Conservation (phyloP, 2,888 invertebrate species). For the Deladenus siricidicola region DNA sequence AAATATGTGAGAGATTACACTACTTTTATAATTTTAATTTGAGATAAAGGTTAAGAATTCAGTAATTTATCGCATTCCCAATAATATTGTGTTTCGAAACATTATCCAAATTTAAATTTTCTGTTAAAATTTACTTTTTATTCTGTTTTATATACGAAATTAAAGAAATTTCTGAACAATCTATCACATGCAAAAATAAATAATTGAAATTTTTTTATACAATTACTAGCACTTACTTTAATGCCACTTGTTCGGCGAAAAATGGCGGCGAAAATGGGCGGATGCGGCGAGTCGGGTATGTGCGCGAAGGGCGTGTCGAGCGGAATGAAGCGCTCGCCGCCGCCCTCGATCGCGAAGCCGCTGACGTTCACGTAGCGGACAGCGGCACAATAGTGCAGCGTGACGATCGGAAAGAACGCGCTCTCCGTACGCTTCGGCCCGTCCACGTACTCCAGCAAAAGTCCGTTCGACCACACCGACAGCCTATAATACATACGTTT, state of each 20-base stretch:
- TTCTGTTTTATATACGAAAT: too few species aligned
- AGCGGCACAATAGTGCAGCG: slow-evolving; percentile 88
- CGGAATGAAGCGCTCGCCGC: slow-evolving; percentile 67
- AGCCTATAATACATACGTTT: slow-evolving; percentile 41
- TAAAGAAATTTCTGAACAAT: too few species aligned
- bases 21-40: too few species aligned
- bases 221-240: slow-evolving; percentile 61
- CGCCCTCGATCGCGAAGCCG: slow-evolving; percentile 57
- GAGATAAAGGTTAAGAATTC: too few species aligned
- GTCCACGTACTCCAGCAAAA: slow-evolving; percentile 83
- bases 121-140: too few species aligned
- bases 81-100: too few species aligned
- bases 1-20: too few species aligned
- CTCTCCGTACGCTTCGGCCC: slow-evolving; percentile 81
- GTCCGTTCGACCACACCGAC: slow-evolving; percentile 91
- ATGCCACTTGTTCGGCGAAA: slow-evolving; percentile 88
- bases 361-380: slow-evolving; percentile 71
- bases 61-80: too few species aligned
- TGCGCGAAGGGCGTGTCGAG: slow-evolving; percentile 91
- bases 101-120: too few species aligned
- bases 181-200: too few species aligned
- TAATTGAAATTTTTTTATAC: too few species aligned
- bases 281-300: slow-evolving; percentile 82
- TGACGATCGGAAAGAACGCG: slow-evolving; percentile 88
- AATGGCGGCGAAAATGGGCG: slow-evolving; percentile 92